Conservation (phyloP, 1,140 invertebrate genomes). For the Bactericera cockerelli region DNA sequence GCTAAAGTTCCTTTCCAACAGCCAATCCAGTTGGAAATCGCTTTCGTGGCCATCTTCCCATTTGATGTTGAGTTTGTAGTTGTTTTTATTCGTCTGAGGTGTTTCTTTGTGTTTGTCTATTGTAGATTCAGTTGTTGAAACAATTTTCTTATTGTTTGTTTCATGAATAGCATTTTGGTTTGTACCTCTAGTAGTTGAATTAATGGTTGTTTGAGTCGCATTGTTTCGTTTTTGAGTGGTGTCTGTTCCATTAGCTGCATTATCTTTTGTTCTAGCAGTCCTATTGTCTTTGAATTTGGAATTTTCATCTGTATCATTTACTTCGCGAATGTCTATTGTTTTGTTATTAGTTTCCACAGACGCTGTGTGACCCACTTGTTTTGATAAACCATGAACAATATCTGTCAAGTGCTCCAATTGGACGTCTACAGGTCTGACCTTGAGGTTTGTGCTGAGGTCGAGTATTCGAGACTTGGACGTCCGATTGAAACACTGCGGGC, state of each 20-base stretch:
- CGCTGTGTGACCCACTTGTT: constrained; percentile 10
- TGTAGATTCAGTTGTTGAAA: not conserved
- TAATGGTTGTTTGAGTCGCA: not conserved
- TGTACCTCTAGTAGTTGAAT: not conserved
- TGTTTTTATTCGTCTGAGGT: not conserved
- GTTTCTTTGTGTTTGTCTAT: not conserved
- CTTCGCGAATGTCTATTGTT: not conserved
- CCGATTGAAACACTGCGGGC: constrained; percentile 41
- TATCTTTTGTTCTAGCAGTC: not conserved
- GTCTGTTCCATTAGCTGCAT: not conserved
- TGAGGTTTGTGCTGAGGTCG: constrained; percentile 36
- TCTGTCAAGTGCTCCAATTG: too few species aligned
- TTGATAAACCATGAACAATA: constrained; percentile 22
- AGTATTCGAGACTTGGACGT: constrained; percentile 41
- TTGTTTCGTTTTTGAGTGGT: not conserved
- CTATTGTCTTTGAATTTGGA: not conserved
- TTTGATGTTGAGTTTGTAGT: constrained; percentile 28
- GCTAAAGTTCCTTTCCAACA: constrained; percentile 39
- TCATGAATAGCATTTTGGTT: not conserved
- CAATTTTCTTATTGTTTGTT: too few species aligned
- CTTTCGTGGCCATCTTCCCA: constrained; percentile 46
- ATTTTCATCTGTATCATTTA: not conserved
- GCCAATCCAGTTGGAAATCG: constrained; percentile 35
- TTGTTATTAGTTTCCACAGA: not conserved
- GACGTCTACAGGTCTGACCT: constrained; percentile 28